Evolutionary conservation across 2,113 vertebrate genomes (phyloP).

Genomic region (Syngnathus floridae): DNA sequence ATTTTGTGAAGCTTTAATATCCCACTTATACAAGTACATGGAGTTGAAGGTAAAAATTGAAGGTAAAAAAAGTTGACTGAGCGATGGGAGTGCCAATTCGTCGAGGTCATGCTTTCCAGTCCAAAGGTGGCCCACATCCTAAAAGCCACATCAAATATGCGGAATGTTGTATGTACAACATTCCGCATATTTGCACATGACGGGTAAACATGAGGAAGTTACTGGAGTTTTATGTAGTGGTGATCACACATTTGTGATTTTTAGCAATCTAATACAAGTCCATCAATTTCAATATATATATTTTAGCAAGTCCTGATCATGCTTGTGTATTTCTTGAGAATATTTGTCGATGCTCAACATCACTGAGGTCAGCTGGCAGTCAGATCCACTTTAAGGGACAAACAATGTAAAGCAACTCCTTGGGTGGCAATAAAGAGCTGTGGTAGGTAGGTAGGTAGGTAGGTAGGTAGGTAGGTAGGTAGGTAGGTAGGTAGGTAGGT

Average conservation of each 20-base stretch:
- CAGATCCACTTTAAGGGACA: neutral
- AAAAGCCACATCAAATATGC: too few relatives aligned
- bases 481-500: too few relatives aligned
- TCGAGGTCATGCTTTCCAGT: conserved; percentile 9
- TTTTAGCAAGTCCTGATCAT: neutral
- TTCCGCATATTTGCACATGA: conserved; percentile 28
- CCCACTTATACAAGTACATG: neutral
- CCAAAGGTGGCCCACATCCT: neutral
- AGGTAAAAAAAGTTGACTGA: neutral
- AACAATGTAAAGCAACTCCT: neutral
- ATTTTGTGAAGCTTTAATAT: neutral
- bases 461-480: too few relatives aligned
- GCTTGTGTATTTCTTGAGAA: neutral
- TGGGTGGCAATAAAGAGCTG: neutral
- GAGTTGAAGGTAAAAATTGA: neutral
- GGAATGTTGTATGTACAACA: too few relatives aligned
- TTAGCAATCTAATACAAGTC: neutral
- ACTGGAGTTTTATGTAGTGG: conserved; percentile 8
- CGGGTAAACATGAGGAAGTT: conserved; percentile 45
- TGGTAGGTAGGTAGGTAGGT: neutral
- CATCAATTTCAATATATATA: too few relatives aligned
- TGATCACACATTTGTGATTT: neutral
- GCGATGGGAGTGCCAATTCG: neutral
- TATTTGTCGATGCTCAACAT: neutral
- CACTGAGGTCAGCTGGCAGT: neutral